Percentiles rank a stretch among this genome's conserved stretches.
phyloP scores from a whole-genome alignment of 2,888 invertebrate genomes.

The Hetaerina titia region DNA sequence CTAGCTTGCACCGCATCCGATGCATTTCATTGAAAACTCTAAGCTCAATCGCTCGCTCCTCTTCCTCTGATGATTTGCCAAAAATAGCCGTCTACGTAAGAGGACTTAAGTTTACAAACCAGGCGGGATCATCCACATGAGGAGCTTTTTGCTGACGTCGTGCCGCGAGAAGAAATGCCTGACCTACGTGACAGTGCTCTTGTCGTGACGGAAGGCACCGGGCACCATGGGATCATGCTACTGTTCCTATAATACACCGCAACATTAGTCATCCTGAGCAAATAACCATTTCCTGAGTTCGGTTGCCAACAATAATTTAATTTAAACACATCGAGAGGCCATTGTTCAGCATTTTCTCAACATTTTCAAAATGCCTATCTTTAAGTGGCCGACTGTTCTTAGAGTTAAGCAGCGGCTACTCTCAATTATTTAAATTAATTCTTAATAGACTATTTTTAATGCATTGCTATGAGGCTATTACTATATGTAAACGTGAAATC shows the following conservation, averaged over 20 bases:
- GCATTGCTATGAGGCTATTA: too few relatives aligned
- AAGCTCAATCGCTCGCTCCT: neutral
- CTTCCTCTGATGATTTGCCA: neutral
- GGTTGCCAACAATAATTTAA: neutral
- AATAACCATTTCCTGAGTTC: neutral
- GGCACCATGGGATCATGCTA: neutral
- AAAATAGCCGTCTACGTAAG: slow-evolving; percentile 2
- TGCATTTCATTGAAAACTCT: neutral
- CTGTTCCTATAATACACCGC: neutral
- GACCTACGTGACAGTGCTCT: neutral
- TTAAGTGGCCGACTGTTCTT: too few relatives aligned
- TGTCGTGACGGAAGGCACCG: neutral
- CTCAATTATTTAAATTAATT: too few relatives aligned
- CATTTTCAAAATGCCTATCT: too few relatives aligned
- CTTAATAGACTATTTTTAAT: too few relatives aligned
- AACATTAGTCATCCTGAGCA: neutral
- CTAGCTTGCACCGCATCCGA: neutral
- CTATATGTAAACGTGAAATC: too few relatives aligned
- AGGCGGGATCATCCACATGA: neutral
- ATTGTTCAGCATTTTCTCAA: neutral
- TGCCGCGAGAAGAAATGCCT: neutral
- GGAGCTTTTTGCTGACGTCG: neutral
- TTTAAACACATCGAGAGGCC: neutral
- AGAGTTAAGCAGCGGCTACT: too few relatives aligned
- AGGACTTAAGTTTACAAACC: neutral